Percentiles rank a stretch among this genome's conserved stretches.
Conservation (phyloP, 1,140 invertebrate species). For the Pomacea maculata region DNA sequence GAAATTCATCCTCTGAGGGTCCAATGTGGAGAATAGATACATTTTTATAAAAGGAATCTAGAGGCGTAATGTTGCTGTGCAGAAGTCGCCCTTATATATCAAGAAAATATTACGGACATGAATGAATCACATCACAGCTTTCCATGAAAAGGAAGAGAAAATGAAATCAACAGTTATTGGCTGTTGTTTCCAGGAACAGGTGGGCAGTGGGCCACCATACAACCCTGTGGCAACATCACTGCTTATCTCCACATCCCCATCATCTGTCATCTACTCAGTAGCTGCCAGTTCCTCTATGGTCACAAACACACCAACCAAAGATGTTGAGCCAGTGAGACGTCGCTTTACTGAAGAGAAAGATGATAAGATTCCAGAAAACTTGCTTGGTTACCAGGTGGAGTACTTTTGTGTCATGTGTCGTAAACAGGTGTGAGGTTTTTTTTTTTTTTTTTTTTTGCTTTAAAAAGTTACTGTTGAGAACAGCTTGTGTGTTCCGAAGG, state of each 20-base stretch:
- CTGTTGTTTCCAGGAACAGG: conserved; percentile 6
- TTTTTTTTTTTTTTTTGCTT: too few species aligned
- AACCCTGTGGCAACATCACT: conserved; percentile 5
- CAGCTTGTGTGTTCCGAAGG: background rate
- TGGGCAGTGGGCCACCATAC: background rate
- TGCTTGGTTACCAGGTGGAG: conserved; percentile 62
- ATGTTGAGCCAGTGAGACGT: conserved; percentile 46
- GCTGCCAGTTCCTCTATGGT: conserved; percentile 29
- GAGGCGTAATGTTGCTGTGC: too few species aligned
- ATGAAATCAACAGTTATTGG: too few species aligned
- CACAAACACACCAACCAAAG: conserved; percentile 28
- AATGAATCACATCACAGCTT: too few species aligned
- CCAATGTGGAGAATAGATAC: too few species aligned
- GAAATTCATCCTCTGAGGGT: too few species aligned
- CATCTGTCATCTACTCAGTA: conserved; percentile 29
- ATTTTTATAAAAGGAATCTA: too few species aligned
- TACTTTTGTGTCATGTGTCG: background rate
- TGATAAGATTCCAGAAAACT: conserved; percentile 59
- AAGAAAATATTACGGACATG: too few species aligned
- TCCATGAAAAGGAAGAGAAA: too few species aligned
- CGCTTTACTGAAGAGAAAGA: conserved; percentile 62
- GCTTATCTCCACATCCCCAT: conserved; percentile 1
- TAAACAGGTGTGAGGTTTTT: background rate
- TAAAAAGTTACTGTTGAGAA: background rate
- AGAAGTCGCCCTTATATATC: too few species aligned